Evolutionary conservation across 2,888 invertebrate species (phyloP).

Genomic region (Heliconius sara): DNA sequence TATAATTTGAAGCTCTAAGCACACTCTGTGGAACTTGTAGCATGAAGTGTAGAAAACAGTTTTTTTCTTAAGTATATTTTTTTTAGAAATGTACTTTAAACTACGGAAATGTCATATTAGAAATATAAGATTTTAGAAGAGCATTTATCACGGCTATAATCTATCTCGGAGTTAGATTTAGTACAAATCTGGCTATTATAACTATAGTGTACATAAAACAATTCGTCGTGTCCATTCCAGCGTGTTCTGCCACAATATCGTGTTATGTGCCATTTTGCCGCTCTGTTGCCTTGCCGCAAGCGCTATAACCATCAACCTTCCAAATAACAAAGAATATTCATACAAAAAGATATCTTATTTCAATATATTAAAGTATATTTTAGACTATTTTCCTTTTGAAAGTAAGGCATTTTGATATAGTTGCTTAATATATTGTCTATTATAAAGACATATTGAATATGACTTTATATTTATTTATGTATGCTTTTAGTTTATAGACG

Average conservation of each 20-base stretch:
- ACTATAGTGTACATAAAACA: conserved; percentile 59
- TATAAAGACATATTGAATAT: conserved; percentile 51
- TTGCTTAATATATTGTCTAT: conserved; percentile 36
- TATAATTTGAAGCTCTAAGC: too few species aligned
- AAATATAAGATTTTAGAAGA: too few species aligned
- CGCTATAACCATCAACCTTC: conserved; percentile 38
- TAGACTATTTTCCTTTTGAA: neutral
- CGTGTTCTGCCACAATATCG: conserved; percentile 68
- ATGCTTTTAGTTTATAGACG: conserved; percentile 21
- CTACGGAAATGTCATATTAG: too few species aligned
- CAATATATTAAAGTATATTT: conserved; percentile 12
- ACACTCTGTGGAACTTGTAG: too few species aligned
- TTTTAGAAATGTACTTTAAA: too few species aligned
- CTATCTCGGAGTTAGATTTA: neutral
- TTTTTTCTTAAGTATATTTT: too few species aligned
- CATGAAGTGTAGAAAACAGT: too few species aligned
- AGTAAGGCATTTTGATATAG: conserved; percentile 31
- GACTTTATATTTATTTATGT: conserved; percentile 50
- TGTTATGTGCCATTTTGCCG: conserved; percentile 78
- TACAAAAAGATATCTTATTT: conserved; percentile 32
- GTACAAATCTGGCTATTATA: conserved; percentile 2
- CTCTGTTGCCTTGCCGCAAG: conserved; percentile 59
- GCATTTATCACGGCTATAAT: too few species aligned
- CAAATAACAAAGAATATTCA: conserved; percentile 16
- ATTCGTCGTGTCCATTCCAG: conserved; percentile 61